These are phyloP conservation scores for Spatula clypeata DNA, from an alignment of 2,797 vertebrate species.

Conservation along the genomic window DNA sequence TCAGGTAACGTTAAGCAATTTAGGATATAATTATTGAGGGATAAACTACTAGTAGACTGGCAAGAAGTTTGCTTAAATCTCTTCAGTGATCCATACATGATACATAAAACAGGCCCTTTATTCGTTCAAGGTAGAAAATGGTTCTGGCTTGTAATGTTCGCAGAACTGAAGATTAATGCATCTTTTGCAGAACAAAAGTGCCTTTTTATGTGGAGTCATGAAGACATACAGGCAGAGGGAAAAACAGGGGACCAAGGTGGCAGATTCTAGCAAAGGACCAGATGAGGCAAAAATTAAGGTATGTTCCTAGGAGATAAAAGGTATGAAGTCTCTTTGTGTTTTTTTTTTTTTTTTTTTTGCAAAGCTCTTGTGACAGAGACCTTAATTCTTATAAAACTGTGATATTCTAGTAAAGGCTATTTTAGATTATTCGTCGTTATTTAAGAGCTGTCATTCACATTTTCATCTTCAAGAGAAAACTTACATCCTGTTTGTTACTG, in stretches of 20 bases:
- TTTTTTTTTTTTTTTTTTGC: not conserved
- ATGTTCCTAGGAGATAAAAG: conserved; percentile 26
- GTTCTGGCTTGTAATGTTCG: not conserved
- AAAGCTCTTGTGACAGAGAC: not conserved
- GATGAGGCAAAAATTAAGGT: conserved; percentile 97
- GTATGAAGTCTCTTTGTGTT: accelerated
- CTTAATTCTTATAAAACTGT: not conserved
- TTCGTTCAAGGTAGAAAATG: not conserved
- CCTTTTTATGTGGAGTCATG: conserved; percentile 99
- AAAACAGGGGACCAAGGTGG: conserved; percentile 97
- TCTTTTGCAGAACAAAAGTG: conserved; percentile 96
- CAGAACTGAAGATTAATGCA: conserved; percentile 21
- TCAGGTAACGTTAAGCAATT: conserved; percentile 86
- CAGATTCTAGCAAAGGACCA: conserved; percentile 96
- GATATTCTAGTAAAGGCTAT: not conserved
- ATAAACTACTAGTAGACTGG: conserved; percentile 14
- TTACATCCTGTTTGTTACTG: not conserved
- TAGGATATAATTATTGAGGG: not conserved
- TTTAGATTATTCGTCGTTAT: not conserved
- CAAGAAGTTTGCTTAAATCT: conserved; percentile 8
- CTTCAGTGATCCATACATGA: not conserved
- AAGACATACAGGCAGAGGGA: conserved; percentile 98
- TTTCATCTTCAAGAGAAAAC: not conserved
- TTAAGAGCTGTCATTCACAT: not conserved
- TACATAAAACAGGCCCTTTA: not conserved